A percentile compares a stretch with the other conserved stretches of the same genome.
These are phyloP conservation scores for Pristionchus maxplancki DNA, from an alignment of 2,888 invertebrate genomes.

Conservation along the genomic window DNA sequence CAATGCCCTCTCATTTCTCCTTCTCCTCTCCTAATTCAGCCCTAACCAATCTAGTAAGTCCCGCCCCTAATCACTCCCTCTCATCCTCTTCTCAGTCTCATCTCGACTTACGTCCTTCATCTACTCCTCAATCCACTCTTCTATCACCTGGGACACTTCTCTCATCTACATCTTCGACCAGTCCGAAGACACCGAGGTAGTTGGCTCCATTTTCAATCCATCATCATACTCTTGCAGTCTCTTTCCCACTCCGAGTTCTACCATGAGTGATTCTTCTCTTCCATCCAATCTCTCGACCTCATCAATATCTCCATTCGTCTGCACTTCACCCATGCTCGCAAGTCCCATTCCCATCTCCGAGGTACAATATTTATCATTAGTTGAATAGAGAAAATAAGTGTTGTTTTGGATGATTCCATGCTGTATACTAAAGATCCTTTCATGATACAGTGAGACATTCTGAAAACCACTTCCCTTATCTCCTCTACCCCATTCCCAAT, in stretches of 20 bases:
- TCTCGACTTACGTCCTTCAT: conserved; percentile 33
- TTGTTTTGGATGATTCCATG: no score
- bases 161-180: conserved; percentile 34
- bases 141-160: conserved; percentile 12
- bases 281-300: background rate
- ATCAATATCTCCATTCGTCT: conserved; percentile 2
- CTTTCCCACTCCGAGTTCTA: conserved; percentile 50
- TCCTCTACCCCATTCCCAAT: background rate
- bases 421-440: background rate
- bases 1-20: conserved; percentile 3
- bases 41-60: conserved; percentile 33
- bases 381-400: background rate
- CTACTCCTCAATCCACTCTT: conserved; percentile 41
- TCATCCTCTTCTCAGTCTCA: background rate
- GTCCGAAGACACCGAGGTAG: conserved; percentile 7
- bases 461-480: background rate
- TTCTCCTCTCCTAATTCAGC: conserved; percentile 48
- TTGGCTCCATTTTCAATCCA: background rate
- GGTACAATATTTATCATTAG: background rate
- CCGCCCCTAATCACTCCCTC: conserved; percentile 20
- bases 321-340: conserved; percentile 14
- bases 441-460: background rate
- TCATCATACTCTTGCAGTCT: conserved; percentile 29
- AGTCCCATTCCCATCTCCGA: conserved; percentile 4
- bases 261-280: conserved; percentile 17